Evolutionary conservation across 2,797 vertebrate genomes (phyloP), one percentile per base, ranked within the genome.

Genomic region (Masticophis lateralis): DNA sequence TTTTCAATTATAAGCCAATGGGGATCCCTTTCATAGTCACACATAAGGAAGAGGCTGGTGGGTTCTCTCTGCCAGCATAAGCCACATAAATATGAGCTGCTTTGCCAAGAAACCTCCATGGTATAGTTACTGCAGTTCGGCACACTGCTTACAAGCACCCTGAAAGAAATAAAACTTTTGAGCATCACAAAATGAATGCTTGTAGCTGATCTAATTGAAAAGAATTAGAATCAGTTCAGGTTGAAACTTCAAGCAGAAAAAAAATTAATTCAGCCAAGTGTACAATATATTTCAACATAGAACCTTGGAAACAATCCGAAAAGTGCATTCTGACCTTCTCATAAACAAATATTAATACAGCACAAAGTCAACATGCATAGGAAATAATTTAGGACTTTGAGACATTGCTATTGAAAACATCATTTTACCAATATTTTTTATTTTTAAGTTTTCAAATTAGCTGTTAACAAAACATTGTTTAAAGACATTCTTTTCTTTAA

Each of bases 401-500:
- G 53, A 87, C 53, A 90, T n/a, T 53, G 69, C 53, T 90, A 90
- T 37, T 87, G 61, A 56, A 94, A 90, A 74, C 87, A 94, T 86
- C 11, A 55, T 90, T 94, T 90, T 28, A 22, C 20, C 47, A 89
- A 83, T 89, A 47, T 43, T 83, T 83, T 79, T 79, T 79, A 1
- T 43, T 79, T 79, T 47, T 47, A 43, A 83, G 74, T 22, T 20
- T 83, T 20, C 4, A 83, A 47, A 83, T 83, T 83, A 43, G 74
- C 37, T 79, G 3, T 43, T 95, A 97, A 89, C 91, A 94, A 86
- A 60, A 94, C 37, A 61, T 32, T 94, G 91, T 63, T 94, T 96
- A 94, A 93, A 93, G 87, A 32, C 61, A 86, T 3, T 22, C 18
- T 95, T 79, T 74, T 22, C 74, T 43, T 74, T 32, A 3, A 22